Evolutionary conservation across 2,888 invertebrate genomes (phyloP).

Genomic region (Scrobipalpa atriplicella): DNA sequence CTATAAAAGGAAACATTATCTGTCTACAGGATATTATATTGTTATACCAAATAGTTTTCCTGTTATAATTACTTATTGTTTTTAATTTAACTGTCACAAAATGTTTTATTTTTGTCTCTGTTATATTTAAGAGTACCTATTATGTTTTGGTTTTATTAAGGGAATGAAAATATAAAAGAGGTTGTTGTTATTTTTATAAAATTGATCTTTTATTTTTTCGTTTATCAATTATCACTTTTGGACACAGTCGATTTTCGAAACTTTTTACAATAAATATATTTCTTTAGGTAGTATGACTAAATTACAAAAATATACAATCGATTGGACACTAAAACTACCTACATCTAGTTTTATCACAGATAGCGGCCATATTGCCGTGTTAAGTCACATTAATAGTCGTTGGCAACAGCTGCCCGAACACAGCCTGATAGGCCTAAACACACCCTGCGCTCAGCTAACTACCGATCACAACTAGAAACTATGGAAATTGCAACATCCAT

Average conservation of each 20-base stretch:
- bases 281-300: constrained; percentile 59
- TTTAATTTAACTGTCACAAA: too few relatives aligned
- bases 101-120: too few relatives aligned
- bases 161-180: constrained; percentile 34
- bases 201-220: constrained; percentile 67
- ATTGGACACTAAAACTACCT: constrained; percentile 61
- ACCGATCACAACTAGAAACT: constrained; percentile 31
- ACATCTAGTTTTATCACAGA: constrained; percentile 79
- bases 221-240: constrained; percentile 76
- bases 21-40: too few relatives aligned
- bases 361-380: constrained; percentile 71
- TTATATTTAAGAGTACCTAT: not conserved
- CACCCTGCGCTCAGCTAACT: constrained; percentile 43
- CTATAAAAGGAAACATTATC: too few relatives aligned
- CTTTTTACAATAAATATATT: constrained; percentile 80
- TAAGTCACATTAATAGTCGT: constrained; percentile 67
- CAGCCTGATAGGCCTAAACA: constrained; percentile 68
- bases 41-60: too few relatives aligned
- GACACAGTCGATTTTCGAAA: constrained; percentile 67
- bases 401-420: constrained; percentile 70
- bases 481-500: constrained; percentile 30
- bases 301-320: constrained; percentile 68
- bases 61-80: too few relatives aligned
- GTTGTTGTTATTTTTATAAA: constrained; percentile 44
- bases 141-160: not conserved